Conservation (phyloP, 2,113 vertebrate genomes). For the Phyllostomus hastatus region DNA sequence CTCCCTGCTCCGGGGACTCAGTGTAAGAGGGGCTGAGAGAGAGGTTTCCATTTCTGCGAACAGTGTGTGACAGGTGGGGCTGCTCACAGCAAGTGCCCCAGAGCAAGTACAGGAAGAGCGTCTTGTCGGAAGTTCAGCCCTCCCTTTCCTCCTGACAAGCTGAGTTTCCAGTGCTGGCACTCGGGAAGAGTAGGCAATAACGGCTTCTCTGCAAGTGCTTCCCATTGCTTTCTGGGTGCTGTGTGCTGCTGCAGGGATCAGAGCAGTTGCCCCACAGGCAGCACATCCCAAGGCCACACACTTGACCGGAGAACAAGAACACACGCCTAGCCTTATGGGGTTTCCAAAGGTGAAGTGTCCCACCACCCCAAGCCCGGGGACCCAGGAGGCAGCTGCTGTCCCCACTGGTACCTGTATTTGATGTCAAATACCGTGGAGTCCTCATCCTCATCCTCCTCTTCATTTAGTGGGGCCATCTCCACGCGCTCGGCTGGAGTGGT, state of each 20-base stretch:
- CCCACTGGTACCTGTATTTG: conserved; percentile 89
- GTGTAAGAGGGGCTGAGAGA: background rate
- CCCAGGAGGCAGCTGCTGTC: background rate
- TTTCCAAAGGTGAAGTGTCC: background rate
- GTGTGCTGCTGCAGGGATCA: too few species aligned
- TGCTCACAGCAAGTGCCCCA: fast-evolving
- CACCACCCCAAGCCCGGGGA: background rate
- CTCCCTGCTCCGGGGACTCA: fast-evolving
- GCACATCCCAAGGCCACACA: background rate
- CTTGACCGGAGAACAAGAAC: background rate
- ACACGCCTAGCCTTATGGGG: fast-evolving
- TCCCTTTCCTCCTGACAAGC: background rate
- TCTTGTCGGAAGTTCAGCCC: fast-evolving
- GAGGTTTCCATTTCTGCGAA: background rate
- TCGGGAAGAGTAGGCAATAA: background rate
- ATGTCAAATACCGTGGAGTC: conserved; percentile 96
- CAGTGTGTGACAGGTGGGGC: fast-evolving
- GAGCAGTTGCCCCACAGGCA: background rate
- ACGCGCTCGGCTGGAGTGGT: conserved; percentile 94
- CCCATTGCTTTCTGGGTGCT: background rate
- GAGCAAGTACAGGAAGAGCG: background rate
- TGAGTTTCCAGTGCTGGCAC: background rate
- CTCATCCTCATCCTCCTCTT: conserved; percentile 92
- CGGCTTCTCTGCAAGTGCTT: background rate
- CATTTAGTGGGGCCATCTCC: conserved; percentile 97